phyloP scores from a whole-genome alignment of 2,113 vertebrate genomes.

The Prochilodus magdalenae region DNA sequence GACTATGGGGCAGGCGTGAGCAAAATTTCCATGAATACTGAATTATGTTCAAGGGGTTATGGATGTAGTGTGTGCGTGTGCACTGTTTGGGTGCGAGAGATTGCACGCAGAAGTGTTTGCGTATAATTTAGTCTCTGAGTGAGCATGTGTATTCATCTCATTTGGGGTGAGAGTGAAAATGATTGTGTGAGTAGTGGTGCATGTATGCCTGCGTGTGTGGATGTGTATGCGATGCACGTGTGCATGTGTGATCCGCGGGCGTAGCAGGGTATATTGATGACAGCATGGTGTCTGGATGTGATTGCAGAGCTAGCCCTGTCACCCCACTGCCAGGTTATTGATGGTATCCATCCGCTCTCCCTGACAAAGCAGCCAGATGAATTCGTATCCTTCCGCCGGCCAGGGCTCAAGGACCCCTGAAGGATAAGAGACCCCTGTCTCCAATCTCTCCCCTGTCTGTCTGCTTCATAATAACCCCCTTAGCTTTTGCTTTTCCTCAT shows the following conservation, averaged over 20 bases:
- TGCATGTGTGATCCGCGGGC: slow-evolving; percentile 44
- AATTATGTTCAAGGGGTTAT: slow-evolving; percentile 61
- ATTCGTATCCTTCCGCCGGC: slow-evolving; percentile 78
- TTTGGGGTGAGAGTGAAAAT: slow-evolving; percentile 40
- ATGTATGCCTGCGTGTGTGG: slow-evolving; percentile 34
- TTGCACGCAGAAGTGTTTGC: slow-evolving; percentile 53
- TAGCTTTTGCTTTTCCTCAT: slow-evolving; percentile 20
- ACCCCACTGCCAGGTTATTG: slow-evolving; percentile 74
- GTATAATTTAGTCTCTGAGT: slow-evolving; percentile 57
- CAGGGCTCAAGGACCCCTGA: slow-evolving; percentile 79
- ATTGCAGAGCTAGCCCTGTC: slow-evolving; percentile 75
- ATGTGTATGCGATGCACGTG: slow-evolving; percentile 44
- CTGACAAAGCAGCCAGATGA: slow-evolving; percentile 78
- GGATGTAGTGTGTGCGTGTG: slow-evolving; percentile 46
- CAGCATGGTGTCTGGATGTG: slow-evolving; percentile 74
- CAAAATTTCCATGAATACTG: slow-evolving; percentile 60
- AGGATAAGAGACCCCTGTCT: slow-evolving; percentile 75
- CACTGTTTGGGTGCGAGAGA: slow-evolving; percentile 44
- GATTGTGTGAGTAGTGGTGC: slow-evolving; percentile 31
- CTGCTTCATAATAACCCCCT: slow-evolving; percentile 21
- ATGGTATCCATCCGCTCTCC: slow-evolving; percentile 77
- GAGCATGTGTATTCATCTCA: slow-evolving; percentile 51
- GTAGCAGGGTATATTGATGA: slow-evolving; percentile 76
- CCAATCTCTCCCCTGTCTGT: slow-evolving; percentile 55
- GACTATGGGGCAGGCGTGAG: slow-evolving; percentile 54